Evolutionary conservation across 35 echinoderm and acorn worm genomes (phyloP), one percentile per base, ranked within the genome.

Genomic region (Holothuria glaberrima): DNA sequence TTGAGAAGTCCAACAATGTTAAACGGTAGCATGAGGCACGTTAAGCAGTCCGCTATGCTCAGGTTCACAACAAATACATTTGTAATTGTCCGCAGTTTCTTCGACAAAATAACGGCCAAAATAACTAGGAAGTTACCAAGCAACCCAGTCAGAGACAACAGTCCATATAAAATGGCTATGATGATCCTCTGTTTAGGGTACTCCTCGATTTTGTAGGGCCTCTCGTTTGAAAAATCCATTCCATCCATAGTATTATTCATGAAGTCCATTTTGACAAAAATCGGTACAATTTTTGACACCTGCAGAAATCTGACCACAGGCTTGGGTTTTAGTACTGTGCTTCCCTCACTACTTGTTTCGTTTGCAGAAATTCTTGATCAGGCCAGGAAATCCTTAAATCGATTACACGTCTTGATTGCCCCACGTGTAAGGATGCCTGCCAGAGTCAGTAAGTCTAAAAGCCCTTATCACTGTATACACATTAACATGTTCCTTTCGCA

Each of bases 31-130:
- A 74, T 92, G 18, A 97, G 10, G 28, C 86, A 89, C 9, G 92
- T 94, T 24, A 97, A 41, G 5, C 88, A 64, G 45, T 97, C 95
- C 21, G 95, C 92, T 19, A 94, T 90, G 5, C 88, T 89, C 4
- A 97, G 61, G 80, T 97, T 97, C 5, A 97, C 95, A 0, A 97
- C 92, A 59, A 94, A 97, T 9, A 94, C 90, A 56, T 97, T 97
- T 16, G 92, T 97, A 34, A 97, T 89, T 20, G 95, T 97, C 30
- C 92, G 89, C 20, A 97, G 90, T 52, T 92, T 94, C 24, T 64
- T 84, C 28, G 91, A 97, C 0, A 94, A 45, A 9, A 97, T 30
- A 10, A 97, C 95, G 10, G 92, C 92, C 1, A 97, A 54, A 25
- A 97, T 94, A 19, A 97, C 92, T 18, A 97, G 67, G 21, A 71